Evolutionary conservation across 2,888 invertebrate species (phyloP), one percentile per base, ranked within the genome.

Genomic region (Leucophenga montana): DNA sequence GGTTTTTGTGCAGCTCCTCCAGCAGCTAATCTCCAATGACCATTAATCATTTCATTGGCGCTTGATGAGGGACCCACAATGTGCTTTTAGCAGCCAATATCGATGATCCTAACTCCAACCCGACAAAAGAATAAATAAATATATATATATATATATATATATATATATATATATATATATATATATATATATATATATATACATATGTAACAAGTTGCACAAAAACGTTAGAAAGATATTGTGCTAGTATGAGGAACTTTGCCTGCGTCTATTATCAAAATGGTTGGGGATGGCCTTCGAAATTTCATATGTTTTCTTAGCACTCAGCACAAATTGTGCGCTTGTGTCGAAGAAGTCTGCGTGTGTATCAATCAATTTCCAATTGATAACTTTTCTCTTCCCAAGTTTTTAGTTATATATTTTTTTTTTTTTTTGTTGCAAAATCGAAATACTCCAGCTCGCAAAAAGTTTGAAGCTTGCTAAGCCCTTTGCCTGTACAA

Each of bases 331-430:
- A 31, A 61, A 61, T 31, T 48, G 48, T 22, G 22, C 13, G 57
- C 31, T 22, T 66, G 53, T 48, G 31, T 57, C 8, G 39, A 11
- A 8, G 3, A 8, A 39, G 50, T 31, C 22, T 71, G 74, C 74
- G 74, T 71, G 75, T 78, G 75, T 77, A 84, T 77, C 84, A 84
- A 85, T 83, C 83, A 84, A 82, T 83, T 82, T 80, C 73, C 78
- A 84, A 84, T 82, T 85, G 83, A 81, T 82, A 74, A 77, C 72
- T 68, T 68, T 14, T 22, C 16, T 18, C 18, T 20, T 44, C 9
- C 22, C 16, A 16, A 4, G 11, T n/a, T 57, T 31, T 31, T 57
- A 13, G 8, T 57, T 57, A 1, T 22, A 8, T 8, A 3, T 57
- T 27, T 27, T 57, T 57, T 11, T 31, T 1, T 57, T 57, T 6